These are phyloP conservation scores for Cetonia aurata DNA, from an alignment of 2,888 invertebrate genomes.

Conservation along the genomic window DNA sequence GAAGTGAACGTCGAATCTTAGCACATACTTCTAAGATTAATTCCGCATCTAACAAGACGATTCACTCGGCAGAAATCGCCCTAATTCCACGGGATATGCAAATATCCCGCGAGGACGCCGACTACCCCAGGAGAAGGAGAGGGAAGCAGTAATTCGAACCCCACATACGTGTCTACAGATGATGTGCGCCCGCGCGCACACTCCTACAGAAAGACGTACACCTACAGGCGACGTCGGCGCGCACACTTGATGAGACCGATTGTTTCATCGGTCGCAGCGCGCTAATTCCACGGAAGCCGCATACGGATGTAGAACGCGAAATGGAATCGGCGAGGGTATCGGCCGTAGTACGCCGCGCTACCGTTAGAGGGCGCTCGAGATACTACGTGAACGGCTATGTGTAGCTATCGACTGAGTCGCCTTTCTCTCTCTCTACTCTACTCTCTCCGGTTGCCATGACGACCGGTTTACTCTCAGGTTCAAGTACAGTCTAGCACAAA, in stretches of 20 bases:
- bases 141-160: conserved; percentile 27
- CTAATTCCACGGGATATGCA: conserved; percentile 23
- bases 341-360: background rate
- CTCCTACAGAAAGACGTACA: background rate
- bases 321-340: background rate
- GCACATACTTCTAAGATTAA: conserved; percentile 17
- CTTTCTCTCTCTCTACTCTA: conserved; percentile 50
- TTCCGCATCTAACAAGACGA: conserved; percentile 31
- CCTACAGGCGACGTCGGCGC: background rate
- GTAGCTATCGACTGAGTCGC: conserved; percentile 61
- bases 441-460: conserved; percentile 55
- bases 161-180: background rate
- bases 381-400: conserved; percentile 34
- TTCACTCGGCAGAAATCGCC: conserved; percentile 18
- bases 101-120: conserved; percentile 12
- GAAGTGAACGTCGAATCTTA: background rate
- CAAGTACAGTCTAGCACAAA: conserved; percentile 62
- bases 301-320: conserved; percentile 18
- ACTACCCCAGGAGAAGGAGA: conserved; percentile 2
- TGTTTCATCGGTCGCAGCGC: conserved; percentile 28
- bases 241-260: conserved; percentile 32
- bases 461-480: conserved; percentile 60
- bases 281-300: conserved; percentile 35
- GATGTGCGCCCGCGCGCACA: background rate
- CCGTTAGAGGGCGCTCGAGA: conserved; percentile 48